Evolutionary conservation across 2,888 invertebrate species (phyloP).

Genomic region (Furcula furcula): DNA sequence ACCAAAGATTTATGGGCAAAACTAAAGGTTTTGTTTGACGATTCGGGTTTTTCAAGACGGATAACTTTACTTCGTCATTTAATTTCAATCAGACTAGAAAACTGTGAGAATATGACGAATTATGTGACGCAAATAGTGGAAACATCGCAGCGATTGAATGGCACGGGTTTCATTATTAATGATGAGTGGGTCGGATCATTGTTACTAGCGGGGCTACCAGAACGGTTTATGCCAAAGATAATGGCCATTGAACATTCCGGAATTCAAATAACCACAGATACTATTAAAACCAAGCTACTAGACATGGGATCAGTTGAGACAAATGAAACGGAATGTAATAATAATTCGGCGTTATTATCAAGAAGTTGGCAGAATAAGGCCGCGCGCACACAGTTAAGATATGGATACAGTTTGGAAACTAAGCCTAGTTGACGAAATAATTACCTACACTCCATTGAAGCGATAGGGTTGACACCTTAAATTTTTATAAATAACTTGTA

Average conservation of each 20-base stretch:
- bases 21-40: constrained; percentile 1
- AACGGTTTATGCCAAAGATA: constrained; percentile 1
- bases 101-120: neutral
- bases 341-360: too few species aligned
- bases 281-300: constrained; percentile 1
- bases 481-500: too few species aligned
- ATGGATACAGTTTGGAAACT: too few species aligned
- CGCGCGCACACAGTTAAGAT: too few species aligned
- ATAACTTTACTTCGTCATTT: neutral
- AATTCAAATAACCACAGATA: neutral
- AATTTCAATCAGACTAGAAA: neutral
- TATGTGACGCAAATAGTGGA: neutral
- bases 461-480: too few species aligned
- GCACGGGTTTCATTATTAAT: neutral
- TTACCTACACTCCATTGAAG: too few species aligned
- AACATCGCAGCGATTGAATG: neutral
- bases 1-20: constrained; percentile 1
- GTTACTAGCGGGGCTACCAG: constrained; percentile 1
- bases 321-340: neutral
- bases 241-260: constrained; percentile 1
- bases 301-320: constrained; percentile 2
- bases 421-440: too few species aligned
- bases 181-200: neutral
- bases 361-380: too few species aligned
- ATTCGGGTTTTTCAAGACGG: neutral